A percentile compares a stretch with the other conserved stretches of the same genome.
phyloP scores from a whole-genome alignment of 1,140 invertebrate species.

The Zaprionus africanus region DNA sequence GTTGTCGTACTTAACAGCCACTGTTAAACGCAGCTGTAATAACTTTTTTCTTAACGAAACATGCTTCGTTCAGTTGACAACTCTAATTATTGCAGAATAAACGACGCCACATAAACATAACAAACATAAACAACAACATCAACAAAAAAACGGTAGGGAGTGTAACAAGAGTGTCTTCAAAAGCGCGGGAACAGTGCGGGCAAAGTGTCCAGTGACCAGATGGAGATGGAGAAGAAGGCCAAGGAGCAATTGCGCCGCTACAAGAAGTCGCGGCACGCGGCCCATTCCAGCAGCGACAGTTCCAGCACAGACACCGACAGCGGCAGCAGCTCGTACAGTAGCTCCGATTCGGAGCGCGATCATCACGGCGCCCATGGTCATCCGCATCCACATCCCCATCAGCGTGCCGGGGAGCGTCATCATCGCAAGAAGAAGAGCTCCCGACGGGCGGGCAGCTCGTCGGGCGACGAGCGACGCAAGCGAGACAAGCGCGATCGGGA shows the following conservation, averaged over 20 bases:
- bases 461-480: constrained; percentile 72
- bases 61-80: constrained; percentile 7
- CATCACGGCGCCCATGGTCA: constrained; percentile 31
- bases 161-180: background rate
- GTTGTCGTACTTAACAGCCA: background rate
- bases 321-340: constrained; percentile 76
- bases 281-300: constrained; percentile 80
- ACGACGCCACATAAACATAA: constrained; percentile 38
- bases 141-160: background rate
- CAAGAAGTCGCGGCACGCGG: constrained; percentile 71
- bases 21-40: background rate
- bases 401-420: constrained; percentile 58
- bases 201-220: constrained; percentile 7
- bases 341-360: constrained; percentile 71
- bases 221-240: constrained; percentile 78
- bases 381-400: constrained; percentile 46
- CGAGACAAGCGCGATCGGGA: constrained; percentile 65
- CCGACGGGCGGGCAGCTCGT: constrained; percentile 63
- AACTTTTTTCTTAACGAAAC: constrained; percentile 17
- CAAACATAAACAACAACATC: constrained; percentile 1
- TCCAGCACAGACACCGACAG: constrained; percentile 76
- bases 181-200: constrained; percentile 20
- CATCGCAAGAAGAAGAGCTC: constrained; percentile 77
- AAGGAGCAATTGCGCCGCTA: constrained; percentile 77
- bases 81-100: constrained; percentile 27